Conservation (phyloP, 1,140 invertebrate genomes). For the Gonatopus flavifemur region DNA sequence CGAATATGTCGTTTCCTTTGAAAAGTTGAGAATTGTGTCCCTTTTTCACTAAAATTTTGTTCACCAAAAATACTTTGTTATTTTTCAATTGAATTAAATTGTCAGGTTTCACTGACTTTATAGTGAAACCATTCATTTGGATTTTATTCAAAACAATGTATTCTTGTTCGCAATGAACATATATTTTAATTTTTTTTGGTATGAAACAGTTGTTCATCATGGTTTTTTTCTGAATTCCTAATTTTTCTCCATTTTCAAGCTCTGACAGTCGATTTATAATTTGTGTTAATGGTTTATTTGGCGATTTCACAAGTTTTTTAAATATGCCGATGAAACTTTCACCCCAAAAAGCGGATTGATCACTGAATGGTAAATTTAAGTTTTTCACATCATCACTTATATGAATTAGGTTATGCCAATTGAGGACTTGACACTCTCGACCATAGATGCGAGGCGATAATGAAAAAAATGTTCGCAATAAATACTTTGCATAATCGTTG, state of each 20-base stretch:
- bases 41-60: background rate
- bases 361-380: conserved; percentile 13
- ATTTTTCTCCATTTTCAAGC: conserved; percentile 1
- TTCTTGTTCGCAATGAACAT: background rate
- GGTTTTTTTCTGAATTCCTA: conserved; percentile 6
- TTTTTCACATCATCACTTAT: conserved; percentile 28
- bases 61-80: background rate
- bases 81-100: background rate
- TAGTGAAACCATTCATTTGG: background rate
- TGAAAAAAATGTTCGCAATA: conserved; percentile 28
- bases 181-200: conserved; percentile 2
- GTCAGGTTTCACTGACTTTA: background rate
- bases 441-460: conserved; percentile 26
- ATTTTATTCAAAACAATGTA: background rate
- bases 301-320: conserved; percentile 11
- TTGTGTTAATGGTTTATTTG: conserved; percentile 10
- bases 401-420: no score
- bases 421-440: conserved; percentile 16
- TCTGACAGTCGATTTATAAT: conserved; percentile 9
- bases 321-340: conserved; percentile 4
- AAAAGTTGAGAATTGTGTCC: background rate
- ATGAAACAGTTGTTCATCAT: conserved; percentile 4
- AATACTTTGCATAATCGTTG: conserved; percentile 16
- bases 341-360: no score
- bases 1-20: no score